A percentile compares a stretch with the other conserved stretches of the same genome.
Evolutionary conservation across 2,888 invertebrate species (phyloP).

Genomic region (Atherix ibis): DNA sequence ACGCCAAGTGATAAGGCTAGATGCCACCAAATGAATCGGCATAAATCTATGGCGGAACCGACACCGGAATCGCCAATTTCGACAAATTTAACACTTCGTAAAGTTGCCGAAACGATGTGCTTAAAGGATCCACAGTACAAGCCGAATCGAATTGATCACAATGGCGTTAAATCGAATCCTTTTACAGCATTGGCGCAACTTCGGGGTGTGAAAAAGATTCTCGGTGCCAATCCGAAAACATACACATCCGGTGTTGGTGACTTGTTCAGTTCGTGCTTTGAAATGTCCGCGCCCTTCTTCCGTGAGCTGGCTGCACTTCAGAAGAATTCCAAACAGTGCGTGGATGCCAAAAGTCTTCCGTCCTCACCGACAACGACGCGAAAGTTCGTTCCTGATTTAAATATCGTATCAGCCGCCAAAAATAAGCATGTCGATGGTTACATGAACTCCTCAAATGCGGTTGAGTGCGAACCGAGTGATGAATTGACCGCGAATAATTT

Average conservation of each 20-base stretch:
- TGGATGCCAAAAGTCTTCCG: constrained; percentile 36
- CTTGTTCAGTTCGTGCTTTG: constrained; percentile 60
- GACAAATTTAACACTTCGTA: constrained; percentile 40
- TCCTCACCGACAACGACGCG: constrained; percentile 36
- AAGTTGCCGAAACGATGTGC: constrained; percentile 74
- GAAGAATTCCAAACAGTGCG: constrained; percentile 16
- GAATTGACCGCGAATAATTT: constrained; percentile 14
- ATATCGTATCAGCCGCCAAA: constrained; percentile 4
- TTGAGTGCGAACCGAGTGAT: constrained; percentile 30
- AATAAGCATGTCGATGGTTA: constrained; percentile 20
- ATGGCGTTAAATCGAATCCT: constrained; percentile 44
- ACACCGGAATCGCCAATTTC: constrained; percentile 29
- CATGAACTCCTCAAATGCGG: constrained; percentile 27
- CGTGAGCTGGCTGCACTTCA: constrained; percentile 26
- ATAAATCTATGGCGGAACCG: constrained; percentile 24
- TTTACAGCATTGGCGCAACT: constrained; percentile 59
- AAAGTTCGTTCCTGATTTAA: constrained; percentile 16
- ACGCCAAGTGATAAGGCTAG: constrained; percentile 60
- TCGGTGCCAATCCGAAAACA: constrained; percentile 44
- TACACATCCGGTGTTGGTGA: constrained; percentile 36
- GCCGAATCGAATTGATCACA: constrained; percentile 36
- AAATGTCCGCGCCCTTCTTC: constrained; percentile 53
- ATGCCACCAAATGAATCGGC: constrained; percentile 45
- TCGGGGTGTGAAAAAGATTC: constrained; percentile 67
- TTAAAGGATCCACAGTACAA: constrained; percentile 69